Evolutionary conservation across 1,140 invertebrate species (phyloP).

Genomic region (Asbolus verrucosus): DNA sequence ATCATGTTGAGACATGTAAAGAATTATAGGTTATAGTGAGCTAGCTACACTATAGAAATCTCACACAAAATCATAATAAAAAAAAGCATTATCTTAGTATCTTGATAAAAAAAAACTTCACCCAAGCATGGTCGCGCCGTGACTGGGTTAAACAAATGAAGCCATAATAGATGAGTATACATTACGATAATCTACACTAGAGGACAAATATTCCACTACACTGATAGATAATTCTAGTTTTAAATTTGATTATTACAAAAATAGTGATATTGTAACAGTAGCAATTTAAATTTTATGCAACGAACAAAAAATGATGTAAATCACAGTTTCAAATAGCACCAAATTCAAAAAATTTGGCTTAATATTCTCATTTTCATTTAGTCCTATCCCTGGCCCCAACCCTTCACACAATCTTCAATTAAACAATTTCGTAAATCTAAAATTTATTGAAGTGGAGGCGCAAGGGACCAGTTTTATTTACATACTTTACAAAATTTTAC

Average conservation of each 20-base stretch:
- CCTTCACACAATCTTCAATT: slow-evolving; percentile 43
- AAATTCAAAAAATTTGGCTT: slow-evolving; percentile 63
- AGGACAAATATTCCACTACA: slow-evolving; percentile 33
- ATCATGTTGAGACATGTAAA: slow-evolving; percentile 37
- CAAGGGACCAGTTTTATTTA: slow-evolving; percentile 46
- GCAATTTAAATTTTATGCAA: slow-evolving; percentile 51
- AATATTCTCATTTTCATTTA: slow-evolving; percentile 21
- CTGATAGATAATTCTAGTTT: slow-evolving; percentile 13
- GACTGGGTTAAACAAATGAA: slow-evolving; percentile 20
- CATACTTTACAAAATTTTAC: slow-evolving; percentile 58
- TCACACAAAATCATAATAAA: slow-evolving; percentile 27
- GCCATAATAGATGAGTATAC: slow-evolving; percentile 26
- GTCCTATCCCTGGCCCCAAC: slow-evolving; percentile 23
- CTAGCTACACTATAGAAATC: slow-evolving; percentile 28
- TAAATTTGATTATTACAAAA: slow-evolving; percentile 53
- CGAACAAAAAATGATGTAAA: slow-evolving; percentile 53
- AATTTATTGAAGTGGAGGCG: slow-evolving; percentile 22
- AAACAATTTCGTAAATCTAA: slow-evolving; percentile 15
- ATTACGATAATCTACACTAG: slow-evolving; percentile 33
- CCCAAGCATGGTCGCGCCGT: not conserved
- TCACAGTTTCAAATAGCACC: slow-evolving; percentile 65
- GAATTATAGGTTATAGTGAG: slow-evolving; percentile 14
- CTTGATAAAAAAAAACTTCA: slow-evolving; percentile 7
- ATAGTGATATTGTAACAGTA: slow-evolving; percentile 54
- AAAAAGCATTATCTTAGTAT: slow-evolving; percentile 3